These are phyloP conservation scores for Busseola fusca DNA, from an alignment of 2,888 invertebrate genomes.

Conservation along the genomic window DNA sequence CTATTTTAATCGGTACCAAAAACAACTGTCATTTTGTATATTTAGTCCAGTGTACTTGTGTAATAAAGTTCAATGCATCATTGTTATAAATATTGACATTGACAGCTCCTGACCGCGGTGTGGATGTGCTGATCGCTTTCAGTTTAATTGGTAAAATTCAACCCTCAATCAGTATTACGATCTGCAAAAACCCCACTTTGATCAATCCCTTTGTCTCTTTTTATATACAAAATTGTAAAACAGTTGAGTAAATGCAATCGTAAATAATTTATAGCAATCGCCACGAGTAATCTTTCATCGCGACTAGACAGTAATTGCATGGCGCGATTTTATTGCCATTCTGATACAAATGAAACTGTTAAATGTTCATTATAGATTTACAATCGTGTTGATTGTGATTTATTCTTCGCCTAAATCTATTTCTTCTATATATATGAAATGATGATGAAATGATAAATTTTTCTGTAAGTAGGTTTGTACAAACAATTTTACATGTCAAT, in stretches of 20 bases:
- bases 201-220: conserved; percentile 20
- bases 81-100: neutral
- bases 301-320: conserved; percentile 38
- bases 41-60: too few species aligned
- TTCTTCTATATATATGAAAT: neutral
- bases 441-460: too few species aligned
- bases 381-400: conserved; percentile 28
- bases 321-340: conserved; percentile 54
- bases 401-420: conserved; percentile 16
- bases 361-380: conserved; percentile 47
- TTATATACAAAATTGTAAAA: conserved; percentile 42
- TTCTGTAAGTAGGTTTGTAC: too few species aligned
- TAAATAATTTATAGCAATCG: conserved; percentile 54
- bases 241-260: conserved; percentile 47
- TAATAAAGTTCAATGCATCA: too few species aligned
- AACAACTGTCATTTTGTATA: too few species aligned
- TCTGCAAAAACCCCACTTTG: conserved; percentile 6
- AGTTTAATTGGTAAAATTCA: neutral
- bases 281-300: conserved; percentile 51
- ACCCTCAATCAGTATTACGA: conserved; percentile 28
- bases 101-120: neutral
- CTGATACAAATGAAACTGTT: conserved; percentile 41
- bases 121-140: neutral
- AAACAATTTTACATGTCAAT: too few species aligned
- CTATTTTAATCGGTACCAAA: too few species aligned